These are phyloP conservation scores for Glyphotaelius pellucidus DNA, from an alignment of 2,888 invertebrate species.

Conservation along the genomic window DNA sequence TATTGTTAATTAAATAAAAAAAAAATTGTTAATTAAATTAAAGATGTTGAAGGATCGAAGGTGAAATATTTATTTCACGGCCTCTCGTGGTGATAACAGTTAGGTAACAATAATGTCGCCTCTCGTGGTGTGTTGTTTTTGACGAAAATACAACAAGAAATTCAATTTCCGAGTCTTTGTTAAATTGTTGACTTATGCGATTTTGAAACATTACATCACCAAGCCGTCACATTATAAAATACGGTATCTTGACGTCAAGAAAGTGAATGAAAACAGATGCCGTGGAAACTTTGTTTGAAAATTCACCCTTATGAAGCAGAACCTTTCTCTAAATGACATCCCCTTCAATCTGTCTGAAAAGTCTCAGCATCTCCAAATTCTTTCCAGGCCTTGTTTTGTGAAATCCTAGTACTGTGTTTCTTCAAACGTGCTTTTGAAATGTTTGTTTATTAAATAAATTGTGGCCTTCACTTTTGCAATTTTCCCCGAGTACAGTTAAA, in stretches of 20 bases:
- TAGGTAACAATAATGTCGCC: too few species aligned
- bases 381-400: background rate
- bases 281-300: background rate
- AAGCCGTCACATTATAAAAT: background rate
- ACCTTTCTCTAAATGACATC: background rate
- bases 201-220: background rate
- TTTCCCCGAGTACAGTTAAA: background rate
- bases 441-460: background rate
- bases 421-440: background rate
- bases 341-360: background rate
- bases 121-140: too few species aligned
- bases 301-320: background rate
- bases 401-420: background rate
- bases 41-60: too few species aligned
- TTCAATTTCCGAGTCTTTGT: too few species aligned
- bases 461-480: constrained; percentile 2
- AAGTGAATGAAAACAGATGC: background rate
- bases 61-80: too few species aligned
- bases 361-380: background rate
- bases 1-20: too few species aligned
- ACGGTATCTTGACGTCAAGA: background rate
- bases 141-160: too few species aligned
- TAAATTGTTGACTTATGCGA: background rate
- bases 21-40: too few species aligned
- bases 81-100: too few species aligned